phyloP scores from a whole-genome alignment of 2,888 invertebrate species.

The Drosophila kambysellisi region DNA sequence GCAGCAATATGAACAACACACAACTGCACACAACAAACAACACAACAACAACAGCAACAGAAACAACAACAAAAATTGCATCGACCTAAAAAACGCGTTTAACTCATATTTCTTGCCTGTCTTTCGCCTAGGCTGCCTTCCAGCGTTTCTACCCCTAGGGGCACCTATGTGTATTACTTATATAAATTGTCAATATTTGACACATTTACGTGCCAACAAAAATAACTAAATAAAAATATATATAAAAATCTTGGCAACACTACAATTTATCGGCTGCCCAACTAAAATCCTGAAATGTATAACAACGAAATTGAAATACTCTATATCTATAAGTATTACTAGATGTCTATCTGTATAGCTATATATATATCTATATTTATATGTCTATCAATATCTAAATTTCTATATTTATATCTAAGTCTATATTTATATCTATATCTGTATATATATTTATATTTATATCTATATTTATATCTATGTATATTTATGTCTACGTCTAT shows the following conservation, averaged over 20 bases:
- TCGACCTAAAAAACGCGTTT: conserved; percentile 76
- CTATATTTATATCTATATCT: neutral
- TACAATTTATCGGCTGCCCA: conserved; percentile 46
- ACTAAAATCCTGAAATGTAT: neutral
- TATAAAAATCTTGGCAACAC: conserved; percentile 25
- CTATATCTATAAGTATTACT: neutral
- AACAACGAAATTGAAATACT: conserved; percentile 6
- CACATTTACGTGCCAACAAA: conserved; percentile 74
- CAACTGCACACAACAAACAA: conserved; percentile 36
- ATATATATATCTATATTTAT: neutral
- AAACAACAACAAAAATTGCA: conserved; percentile 45
- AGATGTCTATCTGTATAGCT: neutral
- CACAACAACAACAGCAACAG: conserved; percentile 12
- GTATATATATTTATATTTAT: neutral
- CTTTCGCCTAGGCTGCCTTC: conserved; percentile 40
- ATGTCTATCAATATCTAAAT: neutral
- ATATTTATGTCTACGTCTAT: neutral
- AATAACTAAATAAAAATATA: conserved; percentile 35
- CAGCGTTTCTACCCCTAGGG: neutral
- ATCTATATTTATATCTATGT: neutral
- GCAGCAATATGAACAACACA: conserved; percentile 47
- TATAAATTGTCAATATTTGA: conserved; percentile 81
- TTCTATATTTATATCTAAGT: neutral
- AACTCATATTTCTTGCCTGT: conserved; percentile 77
- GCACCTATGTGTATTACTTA: conserved; percentile 54